Conservation (phyloP, 2,888 invertebrate species). For the Drosophila macrothrix region DNA sequence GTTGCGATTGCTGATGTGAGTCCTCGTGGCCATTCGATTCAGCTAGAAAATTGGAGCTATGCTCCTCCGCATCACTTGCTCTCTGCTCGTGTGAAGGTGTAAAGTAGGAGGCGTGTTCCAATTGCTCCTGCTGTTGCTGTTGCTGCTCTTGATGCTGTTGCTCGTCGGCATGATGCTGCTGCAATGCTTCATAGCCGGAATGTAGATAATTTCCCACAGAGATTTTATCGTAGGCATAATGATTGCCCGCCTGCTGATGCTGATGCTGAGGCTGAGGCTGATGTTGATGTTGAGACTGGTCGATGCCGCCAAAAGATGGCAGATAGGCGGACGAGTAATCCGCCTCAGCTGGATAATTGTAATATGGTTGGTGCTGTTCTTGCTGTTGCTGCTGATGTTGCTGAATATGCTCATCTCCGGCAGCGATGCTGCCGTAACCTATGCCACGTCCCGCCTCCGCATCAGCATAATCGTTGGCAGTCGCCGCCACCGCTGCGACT, state of each 20-base stretch:
- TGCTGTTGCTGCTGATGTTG: constrained; percentile 50
- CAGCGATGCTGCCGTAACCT: constrained; percentile 22
- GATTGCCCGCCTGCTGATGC: constrained; percentile 35
- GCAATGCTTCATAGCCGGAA: constrained; percentile 68
- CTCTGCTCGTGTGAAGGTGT: constrained; percentile 30
- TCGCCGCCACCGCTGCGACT: constrained; percentile 63
- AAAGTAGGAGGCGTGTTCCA: constrained; percentile 50
- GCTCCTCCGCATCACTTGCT: constrained; percentile 63
- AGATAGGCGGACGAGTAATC: constrained; percentile 68
- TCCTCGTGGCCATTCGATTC: constrained; percentile 58
- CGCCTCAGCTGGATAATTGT: constrained; percentile 71
- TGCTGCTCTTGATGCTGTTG: constrained; percentile 59
- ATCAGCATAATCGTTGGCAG: constrained; percentile 69
- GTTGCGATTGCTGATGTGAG: constrained; percentile 30
- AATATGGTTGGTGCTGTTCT: constrained; percentile 66
- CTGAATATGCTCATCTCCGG: constrained; percentile 35
- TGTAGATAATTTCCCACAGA: constrained; percentile 81
- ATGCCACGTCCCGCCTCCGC: constrained; percentile 25
- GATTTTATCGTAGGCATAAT: constrained; percentile 80
- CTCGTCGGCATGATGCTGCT: constrained; percentile 47
- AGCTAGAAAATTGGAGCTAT: constrained; percentile 67
- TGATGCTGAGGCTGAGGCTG: constrained; percentile 38
- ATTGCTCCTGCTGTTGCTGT: constrained; percentile 49
- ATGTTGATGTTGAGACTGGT: constrained; percentile 48
- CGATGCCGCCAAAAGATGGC: constrained; percentile 59